Conservation (phyloP, 2,113 vertebrate species). For the Illadopsis cleaveri region DNA sequence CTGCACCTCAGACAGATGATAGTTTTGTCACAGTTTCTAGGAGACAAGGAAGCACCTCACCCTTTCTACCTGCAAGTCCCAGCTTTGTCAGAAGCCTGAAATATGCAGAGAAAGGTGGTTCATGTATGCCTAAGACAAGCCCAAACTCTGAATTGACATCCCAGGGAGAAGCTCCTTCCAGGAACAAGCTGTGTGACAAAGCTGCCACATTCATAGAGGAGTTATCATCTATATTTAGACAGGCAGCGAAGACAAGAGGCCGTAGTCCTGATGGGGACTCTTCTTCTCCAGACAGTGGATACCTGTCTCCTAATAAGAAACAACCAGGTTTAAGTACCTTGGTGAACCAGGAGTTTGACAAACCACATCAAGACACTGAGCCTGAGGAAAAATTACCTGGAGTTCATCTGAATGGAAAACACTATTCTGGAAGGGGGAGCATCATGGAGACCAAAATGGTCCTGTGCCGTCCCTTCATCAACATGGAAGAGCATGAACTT, state of each 20-base stretch:
- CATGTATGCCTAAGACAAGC: not conserved
- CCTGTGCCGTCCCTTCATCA: not conserved
- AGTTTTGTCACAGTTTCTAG: slow-evolving; percentile 4
- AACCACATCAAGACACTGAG: slow-evolving; percentile 39
- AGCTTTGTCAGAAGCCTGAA: slow-evolving; percentile 71
- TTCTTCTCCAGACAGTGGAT: slow-evolving; percentile 95
- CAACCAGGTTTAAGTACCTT: slow-evolving; percentile 17
- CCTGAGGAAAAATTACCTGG: not conserved
- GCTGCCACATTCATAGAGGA: slow-evolving; percentile 94
- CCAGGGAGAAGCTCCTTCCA: slow-evolving; percentile 73
- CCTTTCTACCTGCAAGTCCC: slow-evolving; percentile 67
- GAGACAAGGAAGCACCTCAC: slow-evolving; percentile 47
- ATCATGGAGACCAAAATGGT: not conserved
- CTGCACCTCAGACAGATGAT: slow-evolving; percentile 8
- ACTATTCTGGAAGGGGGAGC: not conserved
- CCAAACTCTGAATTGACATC: slow-evolving; percentile 2
- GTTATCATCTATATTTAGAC: slow-evolving; percentile 92
- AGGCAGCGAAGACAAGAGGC: slow-evolving; percentile 77
- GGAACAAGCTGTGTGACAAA: slow-evolving; percentile 85
- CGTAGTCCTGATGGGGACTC: slow-evolving; percentile 86
- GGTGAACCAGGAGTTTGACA: slow-evolving; percentile 53
- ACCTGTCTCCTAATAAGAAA: slow-evolving; percentile 87
- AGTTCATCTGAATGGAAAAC: not conserved
- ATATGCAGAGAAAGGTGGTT: slow-evolving; percentile 28
- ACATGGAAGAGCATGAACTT: not conserved